A percentile compares a stretch with the other conserved stretches of the same genome.
phyloP scores from a whole-genome alignment of 2,888 invertebrate genomes.

The Loripinus fragilis region DNA sequence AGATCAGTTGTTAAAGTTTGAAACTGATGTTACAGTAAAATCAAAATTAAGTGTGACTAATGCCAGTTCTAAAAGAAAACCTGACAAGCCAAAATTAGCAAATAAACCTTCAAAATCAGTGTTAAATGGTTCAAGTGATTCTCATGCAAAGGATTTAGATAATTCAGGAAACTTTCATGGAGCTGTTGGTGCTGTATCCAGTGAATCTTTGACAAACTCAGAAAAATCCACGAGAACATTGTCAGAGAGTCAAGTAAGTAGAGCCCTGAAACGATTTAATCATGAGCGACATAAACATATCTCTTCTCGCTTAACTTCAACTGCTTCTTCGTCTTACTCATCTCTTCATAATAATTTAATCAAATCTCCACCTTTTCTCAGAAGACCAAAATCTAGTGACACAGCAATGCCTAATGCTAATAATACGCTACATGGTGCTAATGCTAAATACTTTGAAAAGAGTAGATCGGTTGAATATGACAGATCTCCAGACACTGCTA shows the following conservation, averaged over 20 bases:
- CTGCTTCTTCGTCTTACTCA: slow-evolving; percentile 37
- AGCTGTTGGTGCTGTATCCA: not conserved
- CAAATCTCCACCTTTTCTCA: slow-evolving; percentile 50
- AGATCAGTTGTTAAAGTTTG: slow-evolving; percentile 10
- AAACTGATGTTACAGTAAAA: not conserved
- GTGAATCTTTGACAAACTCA: not conserved
- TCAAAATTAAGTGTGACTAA: not conserved
- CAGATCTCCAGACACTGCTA: slow-evolving; percentile 44
- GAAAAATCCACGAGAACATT: slow-evolving; percentile 25
- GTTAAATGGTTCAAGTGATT: slow-evolving; percentile 19
- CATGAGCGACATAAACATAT: slow-evolving; percentile 57
- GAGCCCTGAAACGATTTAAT: slow-evolving; percentile 59
- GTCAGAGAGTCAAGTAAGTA: slow-evolving; percentile 58
- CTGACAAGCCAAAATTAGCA: not conserved
- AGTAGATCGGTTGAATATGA: slow-evolving; percentile 59
- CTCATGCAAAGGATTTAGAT: slow-evolving; percentile 40
- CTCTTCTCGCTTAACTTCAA: slow-evolving; percentile 52
- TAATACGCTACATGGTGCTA: slow-evolving; percentile 32
- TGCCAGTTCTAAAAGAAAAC: slow-evolving; percentile 17
- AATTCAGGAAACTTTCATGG: not conserved
- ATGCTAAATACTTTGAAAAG: slow-evolving; percentile 43
- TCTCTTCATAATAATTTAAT: slow-evolving; percentile 44
- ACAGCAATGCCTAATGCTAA: slow-evolving; percentile 5
- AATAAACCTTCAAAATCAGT: not conserved
- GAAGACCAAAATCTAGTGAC: slow-evolving; percentile 51